Base-by-base conservation (phyloP, 2,797 vertebrate genomes). In the Enoplosus armatus region DNA sequence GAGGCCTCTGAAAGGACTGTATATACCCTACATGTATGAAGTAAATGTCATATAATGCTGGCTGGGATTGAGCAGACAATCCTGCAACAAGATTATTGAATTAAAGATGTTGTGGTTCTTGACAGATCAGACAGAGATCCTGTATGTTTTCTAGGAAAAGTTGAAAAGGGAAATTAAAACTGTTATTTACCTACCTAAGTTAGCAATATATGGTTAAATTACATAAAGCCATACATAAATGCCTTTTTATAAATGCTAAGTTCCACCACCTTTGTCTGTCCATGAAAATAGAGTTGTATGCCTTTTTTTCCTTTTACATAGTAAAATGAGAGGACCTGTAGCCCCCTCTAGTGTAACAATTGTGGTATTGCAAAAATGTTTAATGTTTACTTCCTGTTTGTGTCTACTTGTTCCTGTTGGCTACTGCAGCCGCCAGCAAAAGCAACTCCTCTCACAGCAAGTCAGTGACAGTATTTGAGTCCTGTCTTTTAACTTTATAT, bases 371-470 rank as follows among this genome's bases (percentile, higher is more conserved):
- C 71, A 39, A 16, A 31, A n/a, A 9, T 4, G 5, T 59, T 12
- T 5, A 27, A 12, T 69, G 79, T 90, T 88, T 88, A 92, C 93
- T 91, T 94, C 90, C 92, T 67, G 85, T 84, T 72, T 24, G 27
- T 8, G 2, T 39, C 2, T n/a, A 31, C 72, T 72, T 6, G 10
- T 92, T 90, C 90, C 87, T 64, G 89, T 80, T 15, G 22, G 43
- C 41, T 22, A 2, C 58, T n/a, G 60, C n/a, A 41, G 16, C 37
- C 3, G 5, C 3, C 6, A 58, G 51, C 41, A 26, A 43, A 27
- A 50, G 16, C 22, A 50, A 3, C 26, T 59, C 3, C 6, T 8
- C n/a, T 24, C 9, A 0, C 20, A 48, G 15, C 24, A 61, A 58
- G 62, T 82, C 6, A 33, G n/a, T 53, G 27, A 11, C 1, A 33